Conservation (phyloP, 2,888 invertebrate genomes). For the Zele albiditarsus region DNA sequence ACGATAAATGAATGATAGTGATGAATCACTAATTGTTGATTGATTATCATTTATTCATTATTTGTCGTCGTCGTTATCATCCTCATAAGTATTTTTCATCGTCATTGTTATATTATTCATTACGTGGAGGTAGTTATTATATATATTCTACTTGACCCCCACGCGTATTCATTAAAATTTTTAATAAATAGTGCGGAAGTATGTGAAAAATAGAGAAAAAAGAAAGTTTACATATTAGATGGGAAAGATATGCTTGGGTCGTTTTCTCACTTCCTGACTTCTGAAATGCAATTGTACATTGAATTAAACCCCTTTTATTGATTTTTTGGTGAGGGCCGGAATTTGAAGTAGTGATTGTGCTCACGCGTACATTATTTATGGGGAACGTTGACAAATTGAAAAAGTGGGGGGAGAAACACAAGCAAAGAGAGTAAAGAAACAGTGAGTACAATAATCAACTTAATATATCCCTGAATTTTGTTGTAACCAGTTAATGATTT, state of each 20-base stretch:
- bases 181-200: neutral
- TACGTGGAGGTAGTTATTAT: slow-evolving; percentile 45
- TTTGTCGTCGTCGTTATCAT: slow-evolving; percentile 48
- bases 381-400: neutral
- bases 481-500: slow-evolving; percentile 8
- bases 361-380: neutral
- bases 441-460: slow-evolving; percentile 4
- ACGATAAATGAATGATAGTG: slow-evolving; percentile 38
- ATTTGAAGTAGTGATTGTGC: neutral
- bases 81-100: slow-evolving; percentile 39
- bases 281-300: slow-evolving; percentile 26
- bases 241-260: neutral
- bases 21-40: neutral
- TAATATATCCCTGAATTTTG: neutral
- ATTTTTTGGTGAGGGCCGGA: neutral
- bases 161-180: slow-evolving; percentile 12
- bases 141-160: slow-evolving; percentile 28
- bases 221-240: neutral
- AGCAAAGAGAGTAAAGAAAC: neutral
- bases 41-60: slow-evolving; percentile 42
- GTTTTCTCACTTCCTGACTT: neutral
- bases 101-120: slow-evolving; percentile 52
- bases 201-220: neutral
- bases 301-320: slow-evolving; percentile 24
- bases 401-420: neutral